Conservation (phyloP, 2,797 vertebrate genomes). For the Artibeus jamaicensis region DNA sequence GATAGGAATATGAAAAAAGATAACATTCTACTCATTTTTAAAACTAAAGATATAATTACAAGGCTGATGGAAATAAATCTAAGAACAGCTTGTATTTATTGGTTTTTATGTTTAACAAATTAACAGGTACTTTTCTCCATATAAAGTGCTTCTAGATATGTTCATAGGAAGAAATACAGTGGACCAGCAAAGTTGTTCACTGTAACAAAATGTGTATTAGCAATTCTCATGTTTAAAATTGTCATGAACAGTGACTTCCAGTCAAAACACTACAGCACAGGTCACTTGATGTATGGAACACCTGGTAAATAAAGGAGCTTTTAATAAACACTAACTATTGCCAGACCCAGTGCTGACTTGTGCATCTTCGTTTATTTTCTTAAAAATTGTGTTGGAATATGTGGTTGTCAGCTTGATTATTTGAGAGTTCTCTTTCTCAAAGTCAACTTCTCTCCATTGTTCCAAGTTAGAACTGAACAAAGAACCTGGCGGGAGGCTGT, state of each 20-base stretch:
- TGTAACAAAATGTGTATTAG: background rate
- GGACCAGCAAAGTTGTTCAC: background rate
- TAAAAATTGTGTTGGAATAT: background rate
- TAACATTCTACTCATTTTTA: background rate
- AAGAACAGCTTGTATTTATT: slow-evolving; percentile 1
- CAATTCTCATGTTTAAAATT: background rate
- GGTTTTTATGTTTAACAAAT: slow-evolving; percentile 1
- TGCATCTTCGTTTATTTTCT: slow-evolving; percentile 29
- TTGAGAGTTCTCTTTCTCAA: background rate
- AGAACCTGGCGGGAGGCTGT: background rate
- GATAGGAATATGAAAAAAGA: background rate
- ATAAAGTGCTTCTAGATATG: background rate
- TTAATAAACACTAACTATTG: background rate
- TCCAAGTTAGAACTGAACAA: background rate
- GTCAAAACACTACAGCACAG: background rate
- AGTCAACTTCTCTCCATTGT: background rate
- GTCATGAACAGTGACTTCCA: background rate
- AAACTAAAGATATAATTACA: background rate
- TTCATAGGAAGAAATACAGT: background rate
- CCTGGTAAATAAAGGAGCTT: slow-evolving; percentile 20
- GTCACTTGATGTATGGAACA: background rate
- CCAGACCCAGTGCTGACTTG: background rate
- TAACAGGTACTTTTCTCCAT: background rate
- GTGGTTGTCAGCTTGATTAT: slow-evolving; percentile 16
- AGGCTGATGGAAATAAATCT: background rate